Evolutionary conservation across 2,113 vertebrate species (phyloP), one percentile per base, ranked within the genome.

Genomic region (Sylvilagus bachmani): DNA sequence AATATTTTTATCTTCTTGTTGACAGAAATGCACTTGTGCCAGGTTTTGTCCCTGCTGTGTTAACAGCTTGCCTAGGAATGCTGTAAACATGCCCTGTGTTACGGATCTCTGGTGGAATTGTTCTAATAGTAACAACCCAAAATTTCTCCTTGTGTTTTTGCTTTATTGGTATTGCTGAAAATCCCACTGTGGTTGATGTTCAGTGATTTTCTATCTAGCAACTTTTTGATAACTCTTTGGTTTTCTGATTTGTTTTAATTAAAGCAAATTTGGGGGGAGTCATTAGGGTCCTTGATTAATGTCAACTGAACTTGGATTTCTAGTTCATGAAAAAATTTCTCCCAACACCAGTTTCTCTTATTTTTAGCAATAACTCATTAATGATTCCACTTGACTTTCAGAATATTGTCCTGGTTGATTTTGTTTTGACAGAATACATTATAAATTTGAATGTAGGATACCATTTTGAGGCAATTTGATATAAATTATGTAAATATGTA

Each of bases 281-380:
- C 22, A 67, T 67, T 90, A 69, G 64, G 17, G 66, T 69, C 44
- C 55, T 92, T 94, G 92, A 90, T 86, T 93, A 96, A 92, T 88
- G 11, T 85, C 78, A 93, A 31, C 55, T 94, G 82, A 97, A 95
- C 24, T 66, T 85, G 82, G 77, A 66, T 89, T 93, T 94, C 90
- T 77, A 83, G 75, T 86, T 86, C 29, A 83, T 75, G 66, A 93
- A 44, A 33, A 93, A 93, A 73, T 64, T 61, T 79, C 38, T 44
- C 77, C 90, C 93, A 80, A 78, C 1, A 61, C 51, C 27, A 25
- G 55, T 6, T 82, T 86, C 66, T 90, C 81, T 74, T 94, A n/a
- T 95, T 96, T 95, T 87, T 88, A 96, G 96, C 95, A 98, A 91
- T 97, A 98, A 97, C 10, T 81, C 0, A 79, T 85, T 66, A 92